Base-by-base conservation (phyloP, 2,113 vertebrate genomes). In the Eira barbara region DNA sequence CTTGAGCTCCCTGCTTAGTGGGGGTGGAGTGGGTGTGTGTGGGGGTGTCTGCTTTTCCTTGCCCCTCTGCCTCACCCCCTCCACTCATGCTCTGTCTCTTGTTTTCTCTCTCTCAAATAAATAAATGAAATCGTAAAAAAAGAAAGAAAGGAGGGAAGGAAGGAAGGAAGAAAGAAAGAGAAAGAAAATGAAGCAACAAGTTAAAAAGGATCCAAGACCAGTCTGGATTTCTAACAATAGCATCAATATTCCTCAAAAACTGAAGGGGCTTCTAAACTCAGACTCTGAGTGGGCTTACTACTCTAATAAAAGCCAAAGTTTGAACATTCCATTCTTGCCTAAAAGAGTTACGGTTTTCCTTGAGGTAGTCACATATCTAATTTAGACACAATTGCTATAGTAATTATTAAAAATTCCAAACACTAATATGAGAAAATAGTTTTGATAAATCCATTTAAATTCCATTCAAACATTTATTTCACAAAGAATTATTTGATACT, bases 391-490 rank as follows among this genome's bases (percentile, higher is more conserved):
- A 61, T 12, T 29, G 39, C 39, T 85, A 80, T 4, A 89, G 39
- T 55, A 83, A 84, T 88, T 52, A 84, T 57, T 79, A 71, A 94
- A 59, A 59, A 59, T 59, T 59, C 57, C 57, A 59, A 59, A 59
- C 20, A 91, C 36, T 59, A 90, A 82, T 42, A 85, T 45, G 39
- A 86, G 5, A 69, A 79, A 73, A 82, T 57, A 14, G 0, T 57
- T 87, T 87, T 65, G 6, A 52, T 74, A 88, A 84, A 47, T 86
- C 2, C n/a, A 7, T 79, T 88, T 96, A 83, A 86, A 91, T 63
- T 79, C 69, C 55, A 73, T 39, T 71, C 74, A 96, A 78, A 96
- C 9, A 55, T 69, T 78, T 31, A 96, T 78, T 67, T 95, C 88
- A 81, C 36, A 82, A 61, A 69, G 67, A 42, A 67, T 89, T 82